A percentile compares a stretch with the other conserved stretches of the same genome.
phyloP scores from a whole-genome alignment of 1,140 invertebrate species.

The Olivierus martensii region DNA sequence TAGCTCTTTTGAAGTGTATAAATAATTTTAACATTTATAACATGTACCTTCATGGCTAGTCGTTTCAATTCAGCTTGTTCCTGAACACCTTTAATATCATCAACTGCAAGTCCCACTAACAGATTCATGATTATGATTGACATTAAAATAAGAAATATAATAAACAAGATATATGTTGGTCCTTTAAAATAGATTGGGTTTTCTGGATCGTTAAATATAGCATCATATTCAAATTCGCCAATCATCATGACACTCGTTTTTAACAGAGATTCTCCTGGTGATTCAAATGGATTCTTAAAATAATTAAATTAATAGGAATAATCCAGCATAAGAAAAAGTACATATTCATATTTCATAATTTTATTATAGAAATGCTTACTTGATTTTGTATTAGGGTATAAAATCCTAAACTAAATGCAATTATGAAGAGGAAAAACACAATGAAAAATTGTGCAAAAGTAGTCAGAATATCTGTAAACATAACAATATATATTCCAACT shows the following conservation, averaged over 20 bases:
- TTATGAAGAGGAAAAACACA: slow-evolving; percentile 38
- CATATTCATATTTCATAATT: too few relatives aligned
- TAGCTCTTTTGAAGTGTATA: neutral
- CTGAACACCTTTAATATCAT: slow-evolving; percentile 48
- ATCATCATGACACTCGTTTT: slow-evolving; percentile 83
- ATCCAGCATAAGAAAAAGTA: too few relatives aligned
- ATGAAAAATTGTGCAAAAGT: slow-evolving; percentile 38
- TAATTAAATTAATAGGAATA: neutral
- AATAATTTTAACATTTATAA: neutral
- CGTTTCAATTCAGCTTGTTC: slow-evolving; percentile 37
- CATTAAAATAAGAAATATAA: slow-evolving; percentile 61
- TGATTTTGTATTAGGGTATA: slow-evolving; percentile 33
- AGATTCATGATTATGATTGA: slow-evolving; percentile 74
- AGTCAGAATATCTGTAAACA: slow-evolving; percentile 39
- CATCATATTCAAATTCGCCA: slow-evolving; percentile 69
- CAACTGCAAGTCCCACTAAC: slow-evolving; percentile 67
- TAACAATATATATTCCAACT: slow-evolving; percentile 42
- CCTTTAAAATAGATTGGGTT: slow-evolving; percentile 31
- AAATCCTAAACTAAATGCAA: slow-evolving; percentile 38
- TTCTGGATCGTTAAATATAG: slow-evolving; percentile 50
- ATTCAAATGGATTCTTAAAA: slow-evolving; percentile 33
- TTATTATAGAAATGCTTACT: slow-evolving; percentile 23
- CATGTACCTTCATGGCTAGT: slow-evolving; percentile 40
- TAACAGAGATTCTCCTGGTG: slow-evolving; percentile 49
- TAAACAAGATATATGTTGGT: slow-evolving; percentile 58